Evolutionary conservation across 2,797 vertebrate species (phyloP).

Genomic region (Otolemur crassicaudatus): DNA sequence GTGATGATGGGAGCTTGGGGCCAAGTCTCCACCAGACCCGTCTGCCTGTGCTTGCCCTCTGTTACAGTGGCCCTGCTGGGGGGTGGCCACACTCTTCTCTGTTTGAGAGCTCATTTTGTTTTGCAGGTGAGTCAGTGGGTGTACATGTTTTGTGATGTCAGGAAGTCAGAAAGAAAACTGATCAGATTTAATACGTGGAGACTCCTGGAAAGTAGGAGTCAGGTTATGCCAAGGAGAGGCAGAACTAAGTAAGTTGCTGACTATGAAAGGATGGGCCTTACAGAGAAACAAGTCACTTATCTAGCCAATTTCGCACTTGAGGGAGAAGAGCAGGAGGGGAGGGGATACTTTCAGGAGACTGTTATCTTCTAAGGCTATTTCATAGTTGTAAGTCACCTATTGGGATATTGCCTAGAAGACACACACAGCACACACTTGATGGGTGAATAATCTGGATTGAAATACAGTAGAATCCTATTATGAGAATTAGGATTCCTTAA

Average conservation of each 20-base stretch:
- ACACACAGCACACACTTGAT: not conserved
- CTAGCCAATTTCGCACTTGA: not conserved
- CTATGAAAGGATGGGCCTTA: not conserved
- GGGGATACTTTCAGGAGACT: not conserved
- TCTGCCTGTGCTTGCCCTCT: not conserved
- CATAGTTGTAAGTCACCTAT: not conserved
- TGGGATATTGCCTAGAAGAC: not conserved
- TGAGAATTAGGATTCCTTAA: not conserved
- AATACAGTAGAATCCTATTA: not conserved
- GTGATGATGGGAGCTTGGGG: not conserved
- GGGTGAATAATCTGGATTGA: not conserved
- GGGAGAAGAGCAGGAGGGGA: not conserved
- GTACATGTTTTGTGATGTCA: not conserved
- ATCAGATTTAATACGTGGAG: not conserved
- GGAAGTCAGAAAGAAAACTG: not conserved
- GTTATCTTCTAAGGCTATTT: not conserved
- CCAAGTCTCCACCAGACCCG: too few species aligned
- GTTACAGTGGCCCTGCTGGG: not conserved
- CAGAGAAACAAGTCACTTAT: not conserved
- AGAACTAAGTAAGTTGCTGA: not conserved
- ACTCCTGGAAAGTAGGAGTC: conserved; percentile 35
- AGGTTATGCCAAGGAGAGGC: not conserved
- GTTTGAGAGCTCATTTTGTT: not conserved
- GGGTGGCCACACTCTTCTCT: rapidly evolving
- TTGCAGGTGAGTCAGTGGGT: not conserved